Evolutionary conservation across 2,113 vertebrate genomes (phyloP).

Genomic region (Campylomormyrus numenius): DNA sequence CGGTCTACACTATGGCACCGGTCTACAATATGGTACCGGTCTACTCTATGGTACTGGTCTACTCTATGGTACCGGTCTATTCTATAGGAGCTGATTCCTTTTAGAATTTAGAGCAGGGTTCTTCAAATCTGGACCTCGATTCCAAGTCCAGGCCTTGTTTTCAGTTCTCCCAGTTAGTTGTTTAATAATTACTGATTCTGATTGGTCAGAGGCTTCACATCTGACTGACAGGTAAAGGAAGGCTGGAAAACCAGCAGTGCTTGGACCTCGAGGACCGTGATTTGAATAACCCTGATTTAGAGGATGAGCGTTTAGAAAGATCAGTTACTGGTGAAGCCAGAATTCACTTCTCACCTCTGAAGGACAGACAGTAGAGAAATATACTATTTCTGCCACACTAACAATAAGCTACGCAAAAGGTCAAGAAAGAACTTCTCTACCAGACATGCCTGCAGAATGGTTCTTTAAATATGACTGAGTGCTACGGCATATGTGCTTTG

Average conservation of each 20-base stretch:
- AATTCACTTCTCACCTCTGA: no score
- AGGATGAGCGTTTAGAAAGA: not conserved
- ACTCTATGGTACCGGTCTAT: not conserved
- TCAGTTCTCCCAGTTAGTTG: no score
- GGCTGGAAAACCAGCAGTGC: no score
- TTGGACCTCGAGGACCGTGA: no score
- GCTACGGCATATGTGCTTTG: constrained; percentile 1
- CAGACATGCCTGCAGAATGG: not conserved
- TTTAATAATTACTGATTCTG: no score
- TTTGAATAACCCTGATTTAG: not conserved
- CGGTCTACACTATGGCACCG: no score
- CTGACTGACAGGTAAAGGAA: no score
- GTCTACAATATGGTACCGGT: no score
- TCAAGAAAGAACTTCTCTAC: not conserved
- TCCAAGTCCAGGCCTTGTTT: no score
- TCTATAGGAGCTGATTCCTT: not conserved
- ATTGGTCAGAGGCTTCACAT: no score
- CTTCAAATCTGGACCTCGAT: no score
- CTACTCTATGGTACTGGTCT: no score
- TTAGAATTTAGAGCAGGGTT: not conserved
- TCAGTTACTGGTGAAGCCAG: not conserved
- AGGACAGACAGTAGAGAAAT: not conserved
- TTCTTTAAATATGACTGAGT: not conserved
- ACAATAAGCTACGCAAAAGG: not conserved
- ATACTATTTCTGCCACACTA: not conserved